Evolutionary conservation across 2,113 vertebrate species (phyloP).

Genomic region (Cryptomyrus ogoouensis): DNA sequence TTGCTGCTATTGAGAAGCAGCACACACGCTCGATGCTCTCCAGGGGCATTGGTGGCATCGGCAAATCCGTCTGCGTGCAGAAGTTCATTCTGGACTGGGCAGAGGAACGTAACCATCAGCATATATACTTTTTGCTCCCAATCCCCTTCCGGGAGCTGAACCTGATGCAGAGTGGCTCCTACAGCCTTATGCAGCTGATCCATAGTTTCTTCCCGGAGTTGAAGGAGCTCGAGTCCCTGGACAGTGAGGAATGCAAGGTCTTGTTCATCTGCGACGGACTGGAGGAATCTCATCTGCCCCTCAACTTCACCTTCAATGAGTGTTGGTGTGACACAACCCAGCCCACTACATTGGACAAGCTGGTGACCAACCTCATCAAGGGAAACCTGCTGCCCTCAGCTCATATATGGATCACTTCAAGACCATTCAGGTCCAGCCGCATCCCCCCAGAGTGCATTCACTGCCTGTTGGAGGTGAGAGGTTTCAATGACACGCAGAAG

Average conservation of each 20-base stretch:
- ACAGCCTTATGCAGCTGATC: constrained; percentile 47
- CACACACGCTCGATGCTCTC: neutral
- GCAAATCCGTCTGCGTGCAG: constrained; percentile 15
- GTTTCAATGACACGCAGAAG: constrained; percentile 47
- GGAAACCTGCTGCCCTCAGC: constrained; percentile 39
- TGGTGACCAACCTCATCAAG: constrained; percentile 55
- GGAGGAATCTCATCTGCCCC: constrained; percentile 42
- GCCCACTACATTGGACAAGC: constrained; percentile 16
- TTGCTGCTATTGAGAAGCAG: neutral
- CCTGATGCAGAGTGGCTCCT: constrained; percentile 26
- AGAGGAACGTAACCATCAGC: constrained; percentile 38
- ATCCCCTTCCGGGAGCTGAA: constrained; percentile 50
- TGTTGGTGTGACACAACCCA: constrained; percentile 26
- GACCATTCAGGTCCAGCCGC: constrained; percentile 26
- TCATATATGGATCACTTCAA: constrained; percentile 37
- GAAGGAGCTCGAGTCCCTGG: constrained; percentile 39
- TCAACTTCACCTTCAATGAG: constrained; percentile 44
- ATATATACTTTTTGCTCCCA: constrained; percentile 52
- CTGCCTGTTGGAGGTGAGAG: constrained; percentile 44
- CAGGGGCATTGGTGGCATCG: constrained; percentile 13
- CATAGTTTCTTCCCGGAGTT: constrained; percentile 50
- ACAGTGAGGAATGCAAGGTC: constrained; percentile 35
- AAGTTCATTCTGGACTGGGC: constrained; percentile 56
- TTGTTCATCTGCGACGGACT: constrained; percentile 58
- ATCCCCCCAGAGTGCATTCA: constrained; percentile 44